A percentile compares a stretch with the other conserved stretches of the same genome.
Evolutionary conservation across 23 tunicate species (phyloP).

Genomic region (Halocynthia aurantium): DNA sequence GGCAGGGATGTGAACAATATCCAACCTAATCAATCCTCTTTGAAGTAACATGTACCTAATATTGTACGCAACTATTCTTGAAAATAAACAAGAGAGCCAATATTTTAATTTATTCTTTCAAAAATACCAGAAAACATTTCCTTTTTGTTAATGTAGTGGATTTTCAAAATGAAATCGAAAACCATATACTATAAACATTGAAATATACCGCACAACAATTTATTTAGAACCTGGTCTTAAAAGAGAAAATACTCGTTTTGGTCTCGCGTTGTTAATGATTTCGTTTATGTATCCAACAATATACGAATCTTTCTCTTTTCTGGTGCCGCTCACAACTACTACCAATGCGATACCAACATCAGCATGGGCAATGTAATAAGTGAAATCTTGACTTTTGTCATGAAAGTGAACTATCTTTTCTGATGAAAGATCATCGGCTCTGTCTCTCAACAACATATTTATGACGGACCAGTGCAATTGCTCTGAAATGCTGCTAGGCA

Average conservation of each 20-base stretch:
- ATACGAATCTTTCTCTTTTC: slow-evolving; percentile 40
- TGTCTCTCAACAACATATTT: slow-evolving; percentile 8
- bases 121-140: too few relatives aligned
- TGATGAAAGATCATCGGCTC: slow-evolving; percentile 8
- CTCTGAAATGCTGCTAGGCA: neutral
- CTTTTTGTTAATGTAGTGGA: too few relatives aligned
- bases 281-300: slow-evolving; percentile 42
- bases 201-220: neutral
- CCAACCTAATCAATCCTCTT: too few relatives aligned
- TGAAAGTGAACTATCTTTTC: slow-evolving; percentile 10
- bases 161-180: too few relatives aligned
- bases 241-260: slow-evolving; percentile 33
- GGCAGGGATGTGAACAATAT: too few relatives aligned
- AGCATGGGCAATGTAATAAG: slow-evolving; percentile 1
- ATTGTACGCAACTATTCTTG: too few relatives aligned
- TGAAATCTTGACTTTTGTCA: slow-evolving; percentile 4
- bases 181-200: too few relatives aligned
- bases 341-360: slow-evolving; percentile 17
- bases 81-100: too few relatives aligned
- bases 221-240: slow-evolving; percentile 56
- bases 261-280: slow-evolving; percentile 8
- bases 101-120: too few relatives aligned
- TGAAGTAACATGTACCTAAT: too few relatives aligned
- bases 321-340: slow-evolving; percentile 3
- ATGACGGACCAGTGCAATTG: neutral